Percentiles rank a stretch among this genome's conserved stretches.
phyloP scores from a whole-genome alignment of 2,888 invertebrate species.

The Megastigmus dorsalis region DNA sequence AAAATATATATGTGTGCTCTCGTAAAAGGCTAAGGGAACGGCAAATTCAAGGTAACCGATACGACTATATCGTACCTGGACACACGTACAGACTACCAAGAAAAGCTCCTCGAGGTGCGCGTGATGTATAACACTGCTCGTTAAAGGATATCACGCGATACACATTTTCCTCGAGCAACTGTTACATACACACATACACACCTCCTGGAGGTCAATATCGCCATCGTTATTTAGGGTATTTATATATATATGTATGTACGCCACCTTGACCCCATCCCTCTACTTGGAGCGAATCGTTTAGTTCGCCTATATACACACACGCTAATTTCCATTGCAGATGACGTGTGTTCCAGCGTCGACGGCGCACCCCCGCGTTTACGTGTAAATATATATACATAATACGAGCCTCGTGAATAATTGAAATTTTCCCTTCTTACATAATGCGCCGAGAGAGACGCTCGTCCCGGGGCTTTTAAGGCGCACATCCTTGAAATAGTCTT shows the following conservation, averaged over 20 bases:
- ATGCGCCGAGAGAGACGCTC: not conserved
- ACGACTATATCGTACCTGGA: too few species aligned
- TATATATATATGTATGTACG: too few species aligned
- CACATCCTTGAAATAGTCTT: too few species aligned
- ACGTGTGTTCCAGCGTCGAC: not conserved
- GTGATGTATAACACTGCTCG: too few species aligned
- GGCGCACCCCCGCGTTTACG: not conserved
- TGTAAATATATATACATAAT: too few species aligned
- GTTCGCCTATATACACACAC: too few species aligned
- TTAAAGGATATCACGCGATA: constrained; percentile 52
- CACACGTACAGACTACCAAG: too few species aligned
- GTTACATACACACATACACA: too few species aligned
- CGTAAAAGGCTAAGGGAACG: constrained; percentile 2
- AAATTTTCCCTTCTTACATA: constrained; percentile 17
- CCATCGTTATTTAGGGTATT: not conserved
- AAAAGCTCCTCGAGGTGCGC: too few species aligned
- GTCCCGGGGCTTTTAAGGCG: not conserved
- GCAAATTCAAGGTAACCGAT: constrained; percentile 24
- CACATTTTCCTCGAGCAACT: not conserved
- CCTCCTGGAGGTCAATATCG: constrained; percentile 29
- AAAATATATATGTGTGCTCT: constrained; percentile 16
- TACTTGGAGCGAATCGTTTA: too few species aligned
- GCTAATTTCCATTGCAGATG: constrained; percentile 47
- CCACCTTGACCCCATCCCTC: constrained; percentile 34
- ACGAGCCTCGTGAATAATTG: constrained; percentile 27